Percentiles rank a stretch among this genome's conserved stretches.
phyloP scores from a whole-genome alignment of 2,113 vertebrate genomes.

The Martes martes region DNA sequence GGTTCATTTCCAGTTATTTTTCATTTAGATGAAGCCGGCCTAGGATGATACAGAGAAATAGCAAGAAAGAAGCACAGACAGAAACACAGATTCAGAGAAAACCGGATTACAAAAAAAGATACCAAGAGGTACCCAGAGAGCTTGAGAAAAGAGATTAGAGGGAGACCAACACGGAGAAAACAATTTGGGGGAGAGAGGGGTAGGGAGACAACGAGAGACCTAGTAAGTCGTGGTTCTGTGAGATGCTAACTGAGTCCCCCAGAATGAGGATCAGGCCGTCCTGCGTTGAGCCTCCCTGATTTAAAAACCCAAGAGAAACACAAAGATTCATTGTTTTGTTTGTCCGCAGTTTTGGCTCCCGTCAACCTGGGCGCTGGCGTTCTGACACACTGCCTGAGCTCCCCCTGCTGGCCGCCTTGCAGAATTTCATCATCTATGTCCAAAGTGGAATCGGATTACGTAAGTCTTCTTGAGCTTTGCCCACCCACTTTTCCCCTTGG shows the following conservation, averaged over 20 bases:
- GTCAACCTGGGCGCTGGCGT: background rate
- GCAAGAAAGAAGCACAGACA: background rate
- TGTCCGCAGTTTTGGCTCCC: background rate
- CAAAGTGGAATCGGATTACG: constrained; percentile 15
- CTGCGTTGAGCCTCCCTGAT: background rate
- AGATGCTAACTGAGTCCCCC: background rate
- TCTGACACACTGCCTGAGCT: constrained; percentile 61
- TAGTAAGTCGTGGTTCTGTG: background rate
- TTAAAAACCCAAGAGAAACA: background rate
- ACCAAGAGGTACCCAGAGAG: background rate
- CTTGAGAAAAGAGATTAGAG: background rate
- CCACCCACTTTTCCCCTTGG: background rate
- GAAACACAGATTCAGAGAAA: background rate
- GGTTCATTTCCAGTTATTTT: background rate
- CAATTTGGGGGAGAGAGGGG: background rate
- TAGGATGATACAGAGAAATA: background rate
- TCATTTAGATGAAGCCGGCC: background rate
- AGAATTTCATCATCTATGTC: background rate
- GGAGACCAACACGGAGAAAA: background rate
- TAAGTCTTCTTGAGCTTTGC: background rate
- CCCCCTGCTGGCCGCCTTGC: constrained; percentile 55
- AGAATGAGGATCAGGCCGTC: background rate
- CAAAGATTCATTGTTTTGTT: constrained; percentile 46
- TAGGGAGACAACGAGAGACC: background rate
- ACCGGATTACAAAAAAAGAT: background rate